Conservation (phyloP, 2,113 vertebrate genomes). For the Percina caprodes region DNA sequence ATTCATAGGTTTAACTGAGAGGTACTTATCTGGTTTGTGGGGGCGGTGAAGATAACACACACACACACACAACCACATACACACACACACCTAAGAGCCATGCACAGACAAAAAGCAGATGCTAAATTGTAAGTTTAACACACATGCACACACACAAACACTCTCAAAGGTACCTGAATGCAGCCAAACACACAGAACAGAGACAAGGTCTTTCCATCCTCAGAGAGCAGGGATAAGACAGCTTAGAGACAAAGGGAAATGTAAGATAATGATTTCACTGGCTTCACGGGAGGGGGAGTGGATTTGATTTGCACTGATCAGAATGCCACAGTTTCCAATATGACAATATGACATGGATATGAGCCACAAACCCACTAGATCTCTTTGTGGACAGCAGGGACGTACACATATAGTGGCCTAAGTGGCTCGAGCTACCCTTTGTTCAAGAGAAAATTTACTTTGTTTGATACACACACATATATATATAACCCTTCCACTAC, state of each 20-base stretch:
- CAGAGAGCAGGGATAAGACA: constrained; percentile 31
- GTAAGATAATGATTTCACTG: constrained; percentile 46
- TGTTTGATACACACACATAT: too few species aligned
- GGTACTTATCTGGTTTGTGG: constrained; percentile 42
- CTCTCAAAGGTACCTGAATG: background rate
- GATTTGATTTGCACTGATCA: constrained; percentile 22
- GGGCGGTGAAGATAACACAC: constrained; percentile 13
- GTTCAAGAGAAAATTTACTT: too few species aligned
- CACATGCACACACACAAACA: constrained; percentile 12
- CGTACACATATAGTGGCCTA: background rate
- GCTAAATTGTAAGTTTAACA: constrained; percentile 1
- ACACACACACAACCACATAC: background rate
- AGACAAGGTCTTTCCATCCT: constrained; percentile 21
- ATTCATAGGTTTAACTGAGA: constrained; percentile 50
- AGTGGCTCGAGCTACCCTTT: background rate
- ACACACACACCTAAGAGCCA: constrained; percentile 9
- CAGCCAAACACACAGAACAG: constrained; percentile 14
- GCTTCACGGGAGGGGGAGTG: constrained; percentile 12
- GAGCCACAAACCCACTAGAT: background rate
- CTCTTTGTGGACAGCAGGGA: too few species aligned
- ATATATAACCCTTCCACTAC: too few species aligned
- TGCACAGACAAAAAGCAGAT: background rate
- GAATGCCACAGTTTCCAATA: constrained; percentile 16
- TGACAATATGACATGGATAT: constrained; percentile 20
- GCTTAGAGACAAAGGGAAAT: constrained; percentile 36